phyloP scores from a whole-genome alignment of 2,888 invertebrate genomes.

The Lasioglossum vierecki region DNA sequence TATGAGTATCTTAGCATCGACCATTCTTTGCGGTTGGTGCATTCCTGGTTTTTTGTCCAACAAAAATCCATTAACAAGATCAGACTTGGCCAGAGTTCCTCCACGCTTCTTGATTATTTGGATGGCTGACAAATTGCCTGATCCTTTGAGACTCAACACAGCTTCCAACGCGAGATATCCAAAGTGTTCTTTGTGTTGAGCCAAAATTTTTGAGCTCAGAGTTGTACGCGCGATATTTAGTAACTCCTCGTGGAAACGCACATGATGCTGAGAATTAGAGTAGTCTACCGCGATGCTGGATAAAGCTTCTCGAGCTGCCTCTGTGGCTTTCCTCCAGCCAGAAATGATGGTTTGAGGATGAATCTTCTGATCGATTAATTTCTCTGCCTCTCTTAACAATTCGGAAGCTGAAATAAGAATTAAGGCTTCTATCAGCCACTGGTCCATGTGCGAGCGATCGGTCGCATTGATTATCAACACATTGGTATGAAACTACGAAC shows the following conservation, averaged over 20 bases:
- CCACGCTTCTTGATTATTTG: constrained; percentile 99
- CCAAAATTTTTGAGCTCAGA: constrained; percentile 98
- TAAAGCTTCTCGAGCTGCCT: constrained; percentile 93
- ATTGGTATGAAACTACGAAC: constrained; percentile 82
- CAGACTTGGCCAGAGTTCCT: constrained; percentile 96
- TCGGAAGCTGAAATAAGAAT: constrained; percentile 90
- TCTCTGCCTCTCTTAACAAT: constrained; percentile 97
- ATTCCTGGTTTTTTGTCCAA: constrained; percentile 98
- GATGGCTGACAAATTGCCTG: constrained; percentile 97
- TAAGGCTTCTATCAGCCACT: background rate
- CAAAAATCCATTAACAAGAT: constrained; percentile 97
- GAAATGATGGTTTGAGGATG: constrained; percentile 99
- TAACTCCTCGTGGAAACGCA: constrained; percentile 93
- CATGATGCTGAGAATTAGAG: constrained; percentile 88
- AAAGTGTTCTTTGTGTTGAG: constrained; percentile 98
- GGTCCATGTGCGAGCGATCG: no score
- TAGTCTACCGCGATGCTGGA: constrained; percentile 92
- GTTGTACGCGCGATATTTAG: constrained; percentile 99
- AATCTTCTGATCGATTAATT: constrained; percentile 95
- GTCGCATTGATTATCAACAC: no score
- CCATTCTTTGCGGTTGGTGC: constrained; percentile 97
- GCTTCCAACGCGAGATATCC: constrained; percentile 98
- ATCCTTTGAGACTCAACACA: constrained; percentile 96
- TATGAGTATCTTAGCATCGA: constrained; percentile 98
- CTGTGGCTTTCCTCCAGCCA: constrained; percentile 96